Evolutionary conservation across 2,797 vertebrate genomes (phyloP).

Genomic region (Acrossocheilus wenchowensis): DNA sequence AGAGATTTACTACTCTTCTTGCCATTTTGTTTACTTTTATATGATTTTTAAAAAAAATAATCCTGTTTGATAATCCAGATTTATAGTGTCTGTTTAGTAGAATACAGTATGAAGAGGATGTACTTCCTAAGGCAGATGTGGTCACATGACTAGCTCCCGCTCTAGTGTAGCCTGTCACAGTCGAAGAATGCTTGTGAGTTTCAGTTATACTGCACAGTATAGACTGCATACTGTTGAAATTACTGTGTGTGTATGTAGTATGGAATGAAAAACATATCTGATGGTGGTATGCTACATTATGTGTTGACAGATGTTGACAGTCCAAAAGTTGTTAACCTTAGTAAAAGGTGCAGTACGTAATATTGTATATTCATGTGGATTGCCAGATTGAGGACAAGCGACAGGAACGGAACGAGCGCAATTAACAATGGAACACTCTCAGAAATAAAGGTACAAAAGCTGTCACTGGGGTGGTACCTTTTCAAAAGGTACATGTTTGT

Average conservation of each 20-base stretch:
- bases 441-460: too few relatives aligned
- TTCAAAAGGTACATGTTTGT: too few relatives aligned
- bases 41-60: neutral
- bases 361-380: neutral
- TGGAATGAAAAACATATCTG: neutral
- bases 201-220: neutral
- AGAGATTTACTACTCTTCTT: neutral
- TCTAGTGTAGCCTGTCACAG: neutral
- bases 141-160: neutral
- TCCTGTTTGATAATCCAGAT: conserved; percentile 30
- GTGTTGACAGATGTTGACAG: neutral
- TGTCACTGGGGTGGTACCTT: too few relatives aligned
- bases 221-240: neutral
- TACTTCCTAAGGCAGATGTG: conserved; percentile 8
- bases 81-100: conserved; percentile 10
- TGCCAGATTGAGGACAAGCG: neutral
- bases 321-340: too few relatives aligned
- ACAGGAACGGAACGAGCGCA: neutral
- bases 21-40: neutral
- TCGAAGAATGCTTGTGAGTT: neutral
- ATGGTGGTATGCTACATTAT: neutral
- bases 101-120: neutral
- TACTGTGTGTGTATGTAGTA: neutral
- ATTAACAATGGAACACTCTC: too few relatives aligned
- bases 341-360: too few relatives aligned